These are phyloP conservation scores for Echiichthys vipera DNA, from an alignment of 2,797 vertebrate genomes.

Conservation along the genomic window DNA sequence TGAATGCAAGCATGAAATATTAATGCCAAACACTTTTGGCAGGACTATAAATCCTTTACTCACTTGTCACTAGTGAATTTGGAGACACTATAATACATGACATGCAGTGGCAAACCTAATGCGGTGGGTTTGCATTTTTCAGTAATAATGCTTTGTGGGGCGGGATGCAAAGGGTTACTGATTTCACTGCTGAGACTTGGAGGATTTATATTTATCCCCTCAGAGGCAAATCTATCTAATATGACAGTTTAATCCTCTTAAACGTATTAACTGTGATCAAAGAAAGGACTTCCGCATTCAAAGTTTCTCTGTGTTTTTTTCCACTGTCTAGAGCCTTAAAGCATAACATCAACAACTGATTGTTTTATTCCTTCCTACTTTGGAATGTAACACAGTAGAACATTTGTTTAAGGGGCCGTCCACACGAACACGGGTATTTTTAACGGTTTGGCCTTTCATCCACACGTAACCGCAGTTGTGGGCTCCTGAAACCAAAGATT, in stretches of 20 bases:
- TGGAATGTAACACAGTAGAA: neutral
- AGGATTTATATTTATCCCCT: conserved; percentile 75
- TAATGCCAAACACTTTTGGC: conserved; percentile 19
- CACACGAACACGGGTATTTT: too few species aligned
- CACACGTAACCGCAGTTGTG: too few species aligned
- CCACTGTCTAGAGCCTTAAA: conserved; percentile 34
- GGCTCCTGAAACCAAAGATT: too few species aligned
- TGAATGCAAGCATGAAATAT: conserved; percentile 26
- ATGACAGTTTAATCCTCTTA: conserved; percentile 79
- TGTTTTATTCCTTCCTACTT: conserved; percentile 5
- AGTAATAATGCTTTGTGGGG: conserved; percentile 42
- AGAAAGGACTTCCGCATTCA: conserved; percentile 60
- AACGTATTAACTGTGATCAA: conserved; percentile 75
- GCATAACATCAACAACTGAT: conserved; percentile 31
- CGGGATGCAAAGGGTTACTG: conserved; percentile 59
- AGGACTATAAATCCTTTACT: conserved; percentile 18
- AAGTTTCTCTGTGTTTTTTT: conserved; percentile 49
- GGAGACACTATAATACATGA: conserved; percentile 50
- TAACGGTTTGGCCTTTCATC: too few species aligned
- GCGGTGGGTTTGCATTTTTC: conserved; percentile 55
- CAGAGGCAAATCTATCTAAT: conserved; percentile 74
- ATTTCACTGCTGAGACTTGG: conserved; percentile 62
- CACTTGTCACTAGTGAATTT: conserved; percentile 37
- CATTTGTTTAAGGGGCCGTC: too few species aligned
- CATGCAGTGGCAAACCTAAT: conserved; percentile 39